Conservation (phyloP, 2,113 vertebrate genomes). For the Tautogolabrus adspersus region DNA sequence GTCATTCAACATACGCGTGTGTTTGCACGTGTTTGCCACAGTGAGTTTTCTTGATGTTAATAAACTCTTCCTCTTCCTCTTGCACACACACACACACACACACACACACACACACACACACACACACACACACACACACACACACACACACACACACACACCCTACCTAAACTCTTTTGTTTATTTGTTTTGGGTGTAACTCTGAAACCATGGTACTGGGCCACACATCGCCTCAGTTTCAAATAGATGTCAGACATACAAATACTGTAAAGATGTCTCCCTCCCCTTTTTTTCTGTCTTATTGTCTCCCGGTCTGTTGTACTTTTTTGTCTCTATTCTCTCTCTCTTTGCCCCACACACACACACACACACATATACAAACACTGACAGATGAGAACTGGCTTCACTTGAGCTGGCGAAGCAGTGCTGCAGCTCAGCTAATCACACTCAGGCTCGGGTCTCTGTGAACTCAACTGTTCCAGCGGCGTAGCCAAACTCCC, state of each 20-base stretch:
- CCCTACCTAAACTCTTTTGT: constrained; percentile 69
- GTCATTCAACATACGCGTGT: background rate
- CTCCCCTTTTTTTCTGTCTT: constrained; percentile 27
- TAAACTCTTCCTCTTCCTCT: constrained; percentile 33
- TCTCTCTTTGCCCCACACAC: constrained; percentile 14
- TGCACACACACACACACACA: background rate
- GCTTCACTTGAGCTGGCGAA: constrained; percentile 44
- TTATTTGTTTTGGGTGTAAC: constrained; percentile 85
- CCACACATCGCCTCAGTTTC: constrained; percentile 71
- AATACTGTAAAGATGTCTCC: constrained; percentile 45
- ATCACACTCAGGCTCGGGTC: constrained; percentile 70
- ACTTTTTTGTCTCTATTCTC: constrained; percentile 1
- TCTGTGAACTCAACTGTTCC: constrained; percentile 81
- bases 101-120: too few relatives aligned
- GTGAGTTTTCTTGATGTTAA: constrained; percentile 50
- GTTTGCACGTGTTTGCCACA: constrained; percentile 14
- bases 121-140: too few relatives aligned
- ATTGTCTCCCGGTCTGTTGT: constrained; percentile 18
- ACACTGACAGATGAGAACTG: constrained; percentile 61
- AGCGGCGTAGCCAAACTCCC: constrained; percentile 70
- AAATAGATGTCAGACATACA: constrained; percentile 69
- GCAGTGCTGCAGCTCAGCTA: constrained; percentile 61
- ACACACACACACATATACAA: constrained; percentile 39
- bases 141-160: constrained; percentile 26
- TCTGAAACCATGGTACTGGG: constrained; percentile 82